Conservation (phyloP, 1,140 invertebrate species). For the Orchestia grillus region DNA sequence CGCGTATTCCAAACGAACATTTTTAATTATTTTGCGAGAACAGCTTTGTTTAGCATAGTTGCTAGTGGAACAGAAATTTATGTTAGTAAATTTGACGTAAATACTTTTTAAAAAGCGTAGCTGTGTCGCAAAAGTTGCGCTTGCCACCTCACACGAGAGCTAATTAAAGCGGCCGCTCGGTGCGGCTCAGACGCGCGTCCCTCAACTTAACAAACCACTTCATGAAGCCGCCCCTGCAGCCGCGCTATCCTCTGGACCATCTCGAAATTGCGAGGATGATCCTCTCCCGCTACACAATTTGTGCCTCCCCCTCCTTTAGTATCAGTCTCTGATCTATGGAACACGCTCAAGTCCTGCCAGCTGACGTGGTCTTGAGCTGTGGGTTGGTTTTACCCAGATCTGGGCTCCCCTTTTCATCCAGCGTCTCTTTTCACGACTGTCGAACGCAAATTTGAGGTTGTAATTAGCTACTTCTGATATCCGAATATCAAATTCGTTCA, state of each 20-base stretch:
- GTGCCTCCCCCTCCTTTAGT: not conserved
- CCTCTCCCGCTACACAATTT: not conserved
- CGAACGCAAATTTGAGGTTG: not conserved
- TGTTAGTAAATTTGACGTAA: not conserved
- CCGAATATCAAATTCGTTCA: no score
- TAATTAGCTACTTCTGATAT: not conserved
- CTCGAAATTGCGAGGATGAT: not conserved
- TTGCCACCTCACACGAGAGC: not conserved
- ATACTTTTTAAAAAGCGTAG: not conserved
- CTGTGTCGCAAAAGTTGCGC: not conserved
- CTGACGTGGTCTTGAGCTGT: not conserved
- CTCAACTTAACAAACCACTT: not conserved
- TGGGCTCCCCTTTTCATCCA: not conserved
- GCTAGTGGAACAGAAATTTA: no score
- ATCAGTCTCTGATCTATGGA: not conserved
- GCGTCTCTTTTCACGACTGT: not conserved
- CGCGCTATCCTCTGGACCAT: not conserved
- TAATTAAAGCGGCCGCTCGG: not conserved
- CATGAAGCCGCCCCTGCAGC: not conserved
- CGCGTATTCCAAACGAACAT: no score
- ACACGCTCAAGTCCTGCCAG: not conserved
- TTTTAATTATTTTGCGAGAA: no score
- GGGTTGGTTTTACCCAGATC: not conserved
- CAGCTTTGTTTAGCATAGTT: no score
- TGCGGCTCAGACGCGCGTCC: not conserved